Evolutionary conservation across 2,888 invertebrate genomes (phyloP), one percentile per base, ranked within the genome.

Genomic region (Drosophila helvetica): DNA sequence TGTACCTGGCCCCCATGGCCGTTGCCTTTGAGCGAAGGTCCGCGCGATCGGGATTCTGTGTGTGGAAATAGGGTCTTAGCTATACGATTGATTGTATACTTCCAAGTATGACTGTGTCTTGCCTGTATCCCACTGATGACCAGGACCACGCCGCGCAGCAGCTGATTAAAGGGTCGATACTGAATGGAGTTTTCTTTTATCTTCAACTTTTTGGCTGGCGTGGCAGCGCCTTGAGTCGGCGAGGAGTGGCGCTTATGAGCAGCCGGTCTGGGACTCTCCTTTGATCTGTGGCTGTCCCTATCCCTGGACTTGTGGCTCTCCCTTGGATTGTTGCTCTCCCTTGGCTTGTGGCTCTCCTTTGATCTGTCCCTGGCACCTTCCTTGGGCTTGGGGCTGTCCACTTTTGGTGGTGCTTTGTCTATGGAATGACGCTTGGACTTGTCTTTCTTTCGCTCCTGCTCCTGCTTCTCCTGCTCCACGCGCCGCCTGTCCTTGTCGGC

Each of bases 121-220:
- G 89, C 91, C 88, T 91, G 92, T 72, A 96, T 97, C 0, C 98
- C 98, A 92, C 97, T 97, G 74, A 98, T 93, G n/a, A 95, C 96
- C 88, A 98, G 93, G 65, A 94, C 94, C 4, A 96, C 96, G 57
- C 93, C 95, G 12, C 93, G 91, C 77, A 98, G 91, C 33, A 96
- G 89, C 75, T 93, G 91, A 70, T 93, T 90, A 75, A 95, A 95
- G 0, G 94, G 94, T 82, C 93, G 93, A 70, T 89, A 91, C 22
- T 85, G 59, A 0, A 75, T 60, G 15, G 75, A 77, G 27, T 70
- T 65, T 6, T 50, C 33, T 18, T 48, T 45, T 7, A 83, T 78
- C 45, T 85, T 86, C 15, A 78, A 85, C 73, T 90, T 91, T 38
- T 91, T 91, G 3, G 85, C 58, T 9, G 77, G 63, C 12, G 70